Base-by-base conservation (phyloP, 2,113 vertebrate genomes). In the Ardeotis arabs region DNA sequence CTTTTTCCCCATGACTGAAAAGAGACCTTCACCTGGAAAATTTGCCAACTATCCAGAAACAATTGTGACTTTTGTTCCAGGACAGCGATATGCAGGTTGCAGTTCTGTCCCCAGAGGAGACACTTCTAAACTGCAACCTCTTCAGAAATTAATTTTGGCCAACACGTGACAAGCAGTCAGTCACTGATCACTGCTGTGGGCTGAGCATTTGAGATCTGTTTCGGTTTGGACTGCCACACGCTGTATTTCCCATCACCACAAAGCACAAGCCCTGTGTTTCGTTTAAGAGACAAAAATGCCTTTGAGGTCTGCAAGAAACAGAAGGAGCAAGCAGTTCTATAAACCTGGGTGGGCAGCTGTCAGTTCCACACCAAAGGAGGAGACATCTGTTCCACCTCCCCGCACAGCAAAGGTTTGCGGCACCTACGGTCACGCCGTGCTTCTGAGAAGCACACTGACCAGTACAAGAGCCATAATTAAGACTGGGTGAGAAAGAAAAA, bases 381-480 rank as follows among this genome's bases (percentile, higher is more conserved):
- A 25, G 29, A n/a, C 25, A 12, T 4, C 49, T 25, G 25, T 3
- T 28, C 22, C 18, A 37, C 14, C 4, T 27, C 28, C 56, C 37
- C 4, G 31, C 37, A 8, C 31, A 33, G 67, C 28, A 50, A 7
- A 88, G 47, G 13, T 5, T 15, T 45, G 69, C 31, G 24, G 41
- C 27, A 19, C 19, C 39, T 49, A 53, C 0, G 2, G 37, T 5
- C 49, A 60, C 37, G 12, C 4, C 37, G 10, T 1, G 2, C 4
- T 83, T 29, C 50, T 31, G 37, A 67, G 45, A 14, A 63, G 44
- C 59, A 14, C 20, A 0, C 9, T 9, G 31, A 11, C 27, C 6
- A 12, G 24, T 3, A 33, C 8, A 15, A 78, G 19, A 62, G n/a
- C 29, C n/a, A 20, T 21, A n/a, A 56, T 6, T 21, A 56, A 73